A percentile compares a stretch with the other conserved stretches of the same genome.
phyloP scores from a whole-genome alignment of 2,888 invertebrate species.

The Abscondita cerata region DNA sequence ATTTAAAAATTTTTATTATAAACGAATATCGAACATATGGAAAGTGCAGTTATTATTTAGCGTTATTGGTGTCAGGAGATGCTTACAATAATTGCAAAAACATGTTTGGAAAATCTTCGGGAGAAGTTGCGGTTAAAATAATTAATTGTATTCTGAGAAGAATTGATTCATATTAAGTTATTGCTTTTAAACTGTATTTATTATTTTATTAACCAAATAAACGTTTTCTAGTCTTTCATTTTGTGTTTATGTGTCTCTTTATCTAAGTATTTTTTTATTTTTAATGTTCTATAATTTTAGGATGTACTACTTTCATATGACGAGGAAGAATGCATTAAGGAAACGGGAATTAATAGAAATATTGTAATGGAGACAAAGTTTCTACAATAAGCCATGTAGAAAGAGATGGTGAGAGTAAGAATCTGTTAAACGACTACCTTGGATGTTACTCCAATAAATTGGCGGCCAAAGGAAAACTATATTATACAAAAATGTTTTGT shows the following conservation, averaged over 20 bases:
- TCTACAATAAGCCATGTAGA: not conserved
- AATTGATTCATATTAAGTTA: constrained; percentile 15
- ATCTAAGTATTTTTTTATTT: no score
- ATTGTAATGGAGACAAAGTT: constrained; percentile 13
- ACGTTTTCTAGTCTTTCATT: not conserved
- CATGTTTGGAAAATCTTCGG: not conserved
- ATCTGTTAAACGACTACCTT: constrained; percentile 7
- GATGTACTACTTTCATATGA: not conserved
- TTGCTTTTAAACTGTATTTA: not conserved
- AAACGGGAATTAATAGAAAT: constrained; percentile 2
- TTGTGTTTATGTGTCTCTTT: not conserved
- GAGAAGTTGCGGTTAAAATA: constrained; percentile 19
- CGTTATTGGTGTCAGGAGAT: constrained; percentile 18
- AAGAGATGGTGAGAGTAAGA: not conserved
- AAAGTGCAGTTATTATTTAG: constrained; percentile 12
- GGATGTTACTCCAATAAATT: constrained; percentile 13
- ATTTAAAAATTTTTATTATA: constrained; percentile 17
- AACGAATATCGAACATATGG: constrained; percentile 12
- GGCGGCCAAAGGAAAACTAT: constrained; percentile 2
- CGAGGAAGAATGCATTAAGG: constrained; percentile 16
- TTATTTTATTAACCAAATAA: not conserved
- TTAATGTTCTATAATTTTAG: no score
- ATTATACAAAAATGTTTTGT: constrained; percentile 10
- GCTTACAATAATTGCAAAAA: constrained; percentile 13
- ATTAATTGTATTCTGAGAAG: constrained; percentile 20